A percentile compares a stretch with the other conserved stretches of the same genome.
Conservation (phyloP, 2,113 vertebrate species). For the cat (Felis catus) region DNA sequence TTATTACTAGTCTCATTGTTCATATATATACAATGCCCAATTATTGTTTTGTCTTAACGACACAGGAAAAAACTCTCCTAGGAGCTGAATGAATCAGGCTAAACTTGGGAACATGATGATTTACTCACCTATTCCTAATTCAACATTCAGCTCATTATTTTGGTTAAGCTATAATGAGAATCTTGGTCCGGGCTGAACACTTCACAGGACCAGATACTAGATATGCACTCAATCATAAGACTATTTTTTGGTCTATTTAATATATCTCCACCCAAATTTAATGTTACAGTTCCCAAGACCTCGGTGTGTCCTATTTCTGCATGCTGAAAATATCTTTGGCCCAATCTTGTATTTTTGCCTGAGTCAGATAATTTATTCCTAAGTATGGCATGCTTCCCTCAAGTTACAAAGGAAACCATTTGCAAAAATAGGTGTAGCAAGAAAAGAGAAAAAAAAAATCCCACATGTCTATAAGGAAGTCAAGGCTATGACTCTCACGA, state of each 20-base stretch:
- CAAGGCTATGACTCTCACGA: conserved; percentile 31
- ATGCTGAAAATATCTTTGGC: conserved; percentile 55
- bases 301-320: conserved; percentile 44
- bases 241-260: background rate
- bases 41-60: conserved; percentile 36
- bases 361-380: conserved; percentile 68
- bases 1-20: background rate
- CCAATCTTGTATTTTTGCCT: conserved; percentile 57
- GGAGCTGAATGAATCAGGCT: background rate
- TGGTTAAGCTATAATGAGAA: conserved; percentile 8
- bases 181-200: background rate
- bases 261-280: background rate
- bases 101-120: background rate
- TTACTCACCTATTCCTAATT: background rate
- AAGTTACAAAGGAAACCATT: conserved; percentile 60
- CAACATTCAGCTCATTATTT: conserved; percentile 26
- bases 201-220: background rate
- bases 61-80: background rate
- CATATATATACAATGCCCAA: background rate
- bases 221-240: background rate
- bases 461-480: conserved; percentile 1
- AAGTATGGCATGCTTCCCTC: conserved; percentile 56
- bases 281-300: background rate
- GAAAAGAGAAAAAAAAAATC: background rate
- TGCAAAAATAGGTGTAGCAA: conserved; percentile 48